Evolutionary conservation across 1,140 invertebrate genomes (phyloP).

Genomic region (Drosophila tristis): DNA sequence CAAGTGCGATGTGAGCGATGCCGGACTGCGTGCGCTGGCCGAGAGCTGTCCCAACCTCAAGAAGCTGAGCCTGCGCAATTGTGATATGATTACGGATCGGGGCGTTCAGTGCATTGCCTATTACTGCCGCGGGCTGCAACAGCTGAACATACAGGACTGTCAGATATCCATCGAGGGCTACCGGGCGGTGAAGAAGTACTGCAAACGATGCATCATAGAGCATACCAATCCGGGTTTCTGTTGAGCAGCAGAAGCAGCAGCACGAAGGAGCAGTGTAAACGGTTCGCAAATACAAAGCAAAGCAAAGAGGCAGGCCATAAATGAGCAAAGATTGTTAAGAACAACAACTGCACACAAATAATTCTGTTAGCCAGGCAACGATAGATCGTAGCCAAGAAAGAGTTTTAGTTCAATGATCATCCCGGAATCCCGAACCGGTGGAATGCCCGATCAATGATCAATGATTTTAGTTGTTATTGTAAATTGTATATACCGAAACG

Average conservation of each 20-base stretch:
- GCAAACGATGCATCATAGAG: slow-evolving; percentile 95
- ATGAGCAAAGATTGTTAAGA: slow-evolving; percentile 62
- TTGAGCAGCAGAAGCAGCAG: slow-evolving; percentile 74
- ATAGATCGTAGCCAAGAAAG: slow-evolving; percentile 11
- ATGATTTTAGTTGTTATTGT: slow-evolving; percentile 51
- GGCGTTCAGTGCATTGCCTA: slow-evolving; percentile 94
- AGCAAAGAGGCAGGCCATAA: slow-evolving; percentile 80
- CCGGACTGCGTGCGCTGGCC: slow-evolving; percentile 92
- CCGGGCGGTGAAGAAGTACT: slow-evolving; percentile 95
- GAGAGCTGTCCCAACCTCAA: slow-evolving; percentile 95
- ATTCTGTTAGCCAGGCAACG: slow-evolving; percentile 3
- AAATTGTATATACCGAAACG: slow-evolving; percentile 47
- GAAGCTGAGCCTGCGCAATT: slow-evolving; percentile 94
- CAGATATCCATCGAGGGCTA: slow-evolving; percentile 94
- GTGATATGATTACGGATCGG: slow-evolving; percentile 94
- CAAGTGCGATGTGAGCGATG: slow-evolving; percentile 96
- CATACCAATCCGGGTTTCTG: slow-evolving; percentile 97
- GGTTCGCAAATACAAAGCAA: slow-evolving; percentile 4
- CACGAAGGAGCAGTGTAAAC: not conserved
- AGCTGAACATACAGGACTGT: slow-evolving; percentile 96
- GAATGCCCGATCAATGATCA: slow-evolving; percentile 9
- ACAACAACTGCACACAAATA: slow-evolving; percentile 41
- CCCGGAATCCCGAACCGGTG: not conserved
- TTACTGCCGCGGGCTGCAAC: slow-evolving; percentile 93
- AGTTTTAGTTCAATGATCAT: slow-evolving; percentile 27